Percentiles rank a stretch among this genome's conserved stretches.
Conservation (phyloP, 2,797 vertebrate species). For the Danio tinwini region DNA sequence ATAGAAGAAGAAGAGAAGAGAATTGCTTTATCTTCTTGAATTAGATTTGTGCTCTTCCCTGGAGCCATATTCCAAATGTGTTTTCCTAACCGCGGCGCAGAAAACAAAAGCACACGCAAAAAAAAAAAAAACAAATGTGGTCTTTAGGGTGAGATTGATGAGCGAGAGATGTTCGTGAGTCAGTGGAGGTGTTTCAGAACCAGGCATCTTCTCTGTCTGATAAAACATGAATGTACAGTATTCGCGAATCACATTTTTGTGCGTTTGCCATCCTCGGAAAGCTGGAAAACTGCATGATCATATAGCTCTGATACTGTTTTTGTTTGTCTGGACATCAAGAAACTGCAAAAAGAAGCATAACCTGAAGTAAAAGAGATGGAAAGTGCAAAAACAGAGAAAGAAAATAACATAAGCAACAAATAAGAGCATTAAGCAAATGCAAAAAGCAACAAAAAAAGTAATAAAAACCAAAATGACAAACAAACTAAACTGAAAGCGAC, state of each 20-base stretch:
- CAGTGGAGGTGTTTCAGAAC: slow-evolving; percentile 17
- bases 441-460: neutral
- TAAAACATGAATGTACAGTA: neutral
- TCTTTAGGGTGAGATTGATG: slow-evolving; percentile 38
- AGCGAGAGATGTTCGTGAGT: neutral
- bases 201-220: neutral
- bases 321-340: slow-evolving; percentile 17
- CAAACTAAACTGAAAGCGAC: neutral
- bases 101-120: slow-evolving; percentile 34
- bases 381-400: neutral
- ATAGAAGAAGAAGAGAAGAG: slow-evolving; percentile 20
- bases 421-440: neutral
- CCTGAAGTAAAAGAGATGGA: neutral
- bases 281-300: slow-evolving; percentile 18
- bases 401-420: neutral
- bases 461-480: neutral
- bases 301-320: slow-evolving; percentile 39
- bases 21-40: slow-evolving; percentile 43
- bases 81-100: slow-evolving; percentile 2
- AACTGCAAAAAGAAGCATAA: neutral
- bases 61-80: slow-evolving; percentile 34
- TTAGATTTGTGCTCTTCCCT: slow-evolving; percentile 37
- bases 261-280: slow-evolving; percentile 47
- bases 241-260: slow-evolving; percentile 49
- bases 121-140: slow-evolving; percentile 24